These are phyloP conservation scores for Bhutanitis thaidina DNA, from an alignment of 2,888 invertebrate species.

Conservation along the genomic window DNA sequence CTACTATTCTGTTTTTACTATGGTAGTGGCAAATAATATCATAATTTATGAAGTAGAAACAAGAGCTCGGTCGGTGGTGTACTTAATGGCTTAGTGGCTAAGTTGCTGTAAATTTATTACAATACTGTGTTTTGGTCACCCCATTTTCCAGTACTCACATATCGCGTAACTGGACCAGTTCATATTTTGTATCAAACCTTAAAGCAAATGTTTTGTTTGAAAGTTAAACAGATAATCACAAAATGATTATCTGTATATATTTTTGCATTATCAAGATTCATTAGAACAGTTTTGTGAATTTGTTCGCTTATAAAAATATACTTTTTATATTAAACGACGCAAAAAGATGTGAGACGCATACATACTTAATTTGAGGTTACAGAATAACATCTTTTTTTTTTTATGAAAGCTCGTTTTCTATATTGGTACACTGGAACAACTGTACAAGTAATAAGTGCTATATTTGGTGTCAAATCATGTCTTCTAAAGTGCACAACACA, in stretches of 20 bases:
- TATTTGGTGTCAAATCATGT: conserved; percentile 8
- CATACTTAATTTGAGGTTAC: conserved; percentile 18
- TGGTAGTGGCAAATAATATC: no score
- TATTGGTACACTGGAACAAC: conserved; percentile 11
- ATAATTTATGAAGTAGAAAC: no score
- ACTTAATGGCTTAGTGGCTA: conserved; percentile 10
- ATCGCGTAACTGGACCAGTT: conserved; percentile 46
- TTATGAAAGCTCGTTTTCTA: conserved; percentile 19
- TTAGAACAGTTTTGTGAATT: conserved; percentile 17
- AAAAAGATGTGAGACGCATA: conserved; percentile 11
- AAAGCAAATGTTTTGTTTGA: conserved; percentile 2
- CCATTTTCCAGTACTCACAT: conserved; percentile 52
- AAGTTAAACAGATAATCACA: neutral
- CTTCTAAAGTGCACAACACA: conserved; percentile 7
- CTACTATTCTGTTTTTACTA: no score
- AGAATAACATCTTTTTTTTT: conserved; percentile 10
- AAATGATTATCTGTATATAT: no score
- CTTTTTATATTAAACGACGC: conserved; percentile 15
- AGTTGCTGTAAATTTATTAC: conserved; percentile 27
- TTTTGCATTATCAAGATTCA: conserved; percentile 9
- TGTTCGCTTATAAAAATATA: conserved; percentile 20
- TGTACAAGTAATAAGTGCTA: conserved; percentile 16
- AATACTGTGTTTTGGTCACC: conserved; percentile 44
- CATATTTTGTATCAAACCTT: conserved; percentile 26
- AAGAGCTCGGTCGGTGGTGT: no score